Base-by-base conservation (phyloP, 1,140 invertebrate genomes). In the Melitaea cinxia region DNA sequence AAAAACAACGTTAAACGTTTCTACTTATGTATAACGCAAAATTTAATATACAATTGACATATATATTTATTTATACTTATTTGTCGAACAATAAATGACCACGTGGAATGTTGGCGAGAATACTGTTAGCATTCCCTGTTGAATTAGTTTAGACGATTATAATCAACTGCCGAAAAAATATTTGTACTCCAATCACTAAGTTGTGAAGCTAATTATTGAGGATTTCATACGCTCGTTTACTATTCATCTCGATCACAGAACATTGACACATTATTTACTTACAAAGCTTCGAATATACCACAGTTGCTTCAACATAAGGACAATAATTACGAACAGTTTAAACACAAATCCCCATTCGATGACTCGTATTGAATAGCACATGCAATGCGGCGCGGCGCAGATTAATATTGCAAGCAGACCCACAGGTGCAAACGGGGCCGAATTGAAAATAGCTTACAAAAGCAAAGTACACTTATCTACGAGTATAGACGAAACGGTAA, bases 391-490 rank as follows among this genome's bases (percentile, higher is more conserved):
- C 57, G 61, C 55, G 63, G 68, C 35, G 65, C 57, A 67, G 75
- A 83, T 83, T 83, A 83, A 83, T 83, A 83, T 80, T 82, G 77
- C 77, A 78, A 71, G 68, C 66, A 68, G 66, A 70, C 67, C 72
- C 72, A 73, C 82, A 85, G 82, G 75, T 81, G 78, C 67, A 72
- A 73, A 73, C 73, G 60, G 57, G 54, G 74, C 75, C 70, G 81
- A 85, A 85, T 85, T 83, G 82, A 78, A 85, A 85, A 85, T 83
- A 77, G 80, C 79, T 83, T 64, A 60, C 75, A 64, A 73, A 53
- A 57, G 37, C 52, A 58, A 55, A 60, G 67, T 23, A 33, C 26
- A 45, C 56, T 72, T 68, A 58, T 7, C 35, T 4, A n/a, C n/a
- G n/a, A n/a, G n/a, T n/a, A 30, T 9, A 9, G 5, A 9, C 17